These are phyloP conservation scores for Callionymus lyra DNA, from an alignment of 2,113 vertebrate species.

Conservation along the genomic window DNA sequence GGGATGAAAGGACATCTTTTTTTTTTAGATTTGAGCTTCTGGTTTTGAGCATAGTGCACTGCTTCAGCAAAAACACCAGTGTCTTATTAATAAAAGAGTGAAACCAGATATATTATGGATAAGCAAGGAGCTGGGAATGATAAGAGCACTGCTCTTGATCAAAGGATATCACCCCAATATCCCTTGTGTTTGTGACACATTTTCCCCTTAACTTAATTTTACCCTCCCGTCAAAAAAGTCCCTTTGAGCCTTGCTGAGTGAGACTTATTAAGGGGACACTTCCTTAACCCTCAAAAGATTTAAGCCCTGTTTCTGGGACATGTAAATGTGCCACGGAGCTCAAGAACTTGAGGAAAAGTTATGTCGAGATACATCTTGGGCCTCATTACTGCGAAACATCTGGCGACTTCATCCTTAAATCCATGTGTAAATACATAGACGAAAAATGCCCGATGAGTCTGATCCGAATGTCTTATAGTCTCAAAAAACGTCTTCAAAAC, in stretches of 20 bases:
- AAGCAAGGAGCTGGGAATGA: slow-evolving; percentile 40
- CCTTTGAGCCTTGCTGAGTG: slow-evolving; percentile 39
- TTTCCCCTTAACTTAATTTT: slow-evolving; percentile 3
- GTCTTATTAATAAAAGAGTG: slow-evolving; percentile 36
- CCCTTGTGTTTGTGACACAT: slow-evolving; percentile 30
- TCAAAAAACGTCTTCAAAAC: no score
- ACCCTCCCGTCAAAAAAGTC: slow-evolving; percentile 32
- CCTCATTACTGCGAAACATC: no score
- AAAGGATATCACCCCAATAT: slow-evolving; percentile 39
- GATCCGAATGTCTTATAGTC: no score
- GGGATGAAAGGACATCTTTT: no score
- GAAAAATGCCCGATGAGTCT: no score
- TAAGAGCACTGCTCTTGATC: slow-evolving; percentile 46
- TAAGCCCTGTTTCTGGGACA: no score
- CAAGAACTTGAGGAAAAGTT: no score
- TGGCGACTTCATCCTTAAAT: no score
- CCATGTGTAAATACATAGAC: no score
- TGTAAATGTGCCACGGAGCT: no score
- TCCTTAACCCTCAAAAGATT: slow-evolving; percentile 1
- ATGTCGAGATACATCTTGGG: no score
- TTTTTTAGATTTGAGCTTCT: no score
- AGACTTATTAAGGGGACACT: slow-evolving; percentile 32
- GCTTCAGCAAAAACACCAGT: slow-evolving; percentile 9
- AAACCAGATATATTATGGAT: slow-evolving; percentile 48
- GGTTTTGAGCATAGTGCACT: slow-evolving; percentile 5